Conservation (phyloP, 2,113 vertebrate species). For the Clarias magur region DNA sequence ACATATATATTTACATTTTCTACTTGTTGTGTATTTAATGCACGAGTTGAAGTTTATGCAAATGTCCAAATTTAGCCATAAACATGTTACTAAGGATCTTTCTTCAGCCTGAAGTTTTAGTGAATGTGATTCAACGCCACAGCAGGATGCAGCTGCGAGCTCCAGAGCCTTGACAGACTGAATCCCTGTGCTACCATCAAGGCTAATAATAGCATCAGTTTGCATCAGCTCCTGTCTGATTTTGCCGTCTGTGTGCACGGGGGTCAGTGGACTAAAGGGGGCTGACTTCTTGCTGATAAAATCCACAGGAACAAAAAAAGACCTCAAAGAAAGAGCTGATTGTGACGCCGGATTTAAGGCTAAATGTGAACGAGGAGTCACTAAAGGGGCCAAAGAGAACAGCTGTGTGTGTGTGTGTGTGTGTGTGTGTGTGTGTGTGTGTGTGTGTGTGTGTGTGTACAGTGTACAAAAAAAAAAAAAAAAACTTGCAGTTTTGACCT, state of each 20-base stretch:
- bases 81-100: background rate
- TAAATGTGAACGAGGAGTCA: constrained; percentile 5
- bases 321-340: constrained; percentile 12
- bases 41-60: background rate
- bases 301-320: background rate
- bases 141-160: constrained; percentile 22
- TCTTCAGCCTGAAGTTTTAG: background rate
- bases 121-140: background rate
- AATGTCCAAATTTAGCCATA: background rate
- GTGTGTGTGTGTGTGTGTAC: constrained; percentile 9
- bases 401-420: background rate
- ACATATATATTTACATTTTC: too few relatives aligned
- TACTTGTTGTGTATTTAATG: background rate
- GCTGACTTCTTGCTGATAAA: constrained; percentile 21
- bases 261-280: constrained; percentile 26
- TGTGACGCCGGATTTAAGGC: constrained; percentile 4
- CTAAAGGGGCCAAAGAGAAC: constrained; percentile 17
- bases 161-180: constrained; percentile 27
- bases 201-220: constrained; percentile 45
- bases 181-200: constrained; percentile 34
- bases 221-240: constrained; percentile 14
- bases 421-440: constrained; percentile 16
- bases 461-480: background rate
- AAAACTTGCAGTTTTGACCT: background rate
- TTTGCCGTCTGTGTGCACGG: constrained; percentile 1